Evolutionary conservation across 53 echinoderm and acorn worm species (phyloP), one percentile per base, ranked within the genome.

Genomic region (Apostichopus leukothele): DNA sequence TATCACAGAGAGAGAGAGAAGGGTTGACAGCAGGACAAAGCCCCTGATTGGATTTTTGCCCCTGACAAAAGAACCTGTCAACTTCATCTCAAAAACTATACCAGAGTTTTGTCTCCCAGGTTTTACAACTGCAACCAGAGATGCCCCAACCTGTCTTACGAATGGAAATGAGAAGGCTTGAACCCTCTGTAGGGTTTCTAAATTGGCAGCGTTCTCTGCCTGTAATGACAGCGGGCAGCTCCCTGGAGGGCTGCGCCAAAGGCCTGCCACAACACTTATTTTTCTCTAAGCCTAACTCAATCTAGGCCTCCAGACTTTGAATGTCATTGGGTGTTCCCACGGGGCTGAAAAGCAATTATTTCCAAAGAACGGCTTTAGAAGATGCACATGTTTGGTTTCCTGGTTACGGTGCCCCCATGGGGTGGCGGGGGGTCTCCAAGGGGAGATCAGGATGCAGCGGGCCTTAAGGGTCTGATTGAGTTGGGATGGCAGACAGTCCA

Each of bases 31-130:
- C 67, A 85, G 85, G 85, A 85, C 85, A 85, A 85, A 85, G 85
- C 85, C 85, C 85, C 85, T 67, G 85, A 85, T 85, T 85, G 67
- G 85, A 85, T 85, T 85, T 39, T 63, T 85, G 66, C 85, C 85
- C 85, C 85, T 66, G 85, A 85, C 85, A 85, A 85, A 85, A 85
- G 85, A 85, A 85, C 85, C 85, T 85, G 85, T 85, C 85, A 85
- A 85, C 63, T 85, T 85, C 67, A 67, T 85, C 85, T 85, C 85
- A 63, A 63, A 85, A 18, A 85, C 19, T 67, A 25, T 67, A 19
- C 39, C 67, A 67, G 16, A 67, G 26, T 85, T 85, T 67, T 85
- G 85, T 85, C 85, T 85, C 85, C 85, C 85, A 63, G 67, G 85
- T 61, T 85, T 85, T 66, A 11, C 63, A 60, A 85, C 85, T 85